Conservation (phyloP, 2,797 vertebrate genomes). For the Buceros bicornis region DNA sequence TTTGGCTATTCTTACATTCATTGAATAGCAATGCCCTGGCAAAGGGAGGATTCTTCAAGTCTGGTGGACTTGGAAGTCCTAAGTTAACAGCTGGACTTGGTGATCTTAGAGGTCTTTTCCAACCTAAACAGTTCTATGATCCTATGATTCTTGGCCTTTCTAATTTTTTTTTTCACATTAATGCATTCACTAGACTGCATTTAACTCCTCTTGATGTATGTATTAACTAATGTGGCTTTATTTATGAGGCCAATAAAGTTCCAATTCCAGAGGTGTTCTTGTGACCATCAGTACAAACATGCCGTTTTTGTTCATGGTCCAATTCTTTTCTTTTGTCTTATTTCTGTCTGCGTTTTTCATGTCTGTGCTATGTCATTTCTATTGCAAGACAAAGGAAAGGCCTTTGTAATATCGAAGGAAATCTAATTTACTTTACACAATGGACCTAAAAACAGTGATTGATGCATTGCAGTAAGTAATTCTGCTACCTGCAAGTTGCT, state of each 20-base stretch:
- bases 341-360: background rate
- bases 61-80: background rate
- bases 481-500: slow-evolving; percentile 21
- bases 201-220: background rate
- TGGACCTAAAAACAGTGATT: slow-evolving; percentile 46
- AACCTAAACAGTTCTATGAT: background rate
- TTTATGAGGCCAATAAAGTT: background rate
- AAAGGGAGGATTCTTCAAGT: background rate
- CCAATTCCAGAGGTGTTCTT: background rate
- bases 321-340: slow-evolving; percentile 6
- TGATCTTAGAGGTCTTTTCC: background rate
- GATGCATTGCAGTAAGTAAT: slow-evolving; percentile 69
- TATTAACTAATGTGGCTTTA: background rate
- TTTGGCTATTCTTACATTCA: background rate
- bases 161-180: background rate
- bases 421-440: slow-evolving; percentile 64
- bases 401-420: slow-evolving; percentile 32
- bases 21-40: background rate
- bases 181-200: background rate
- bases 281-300: background rate
- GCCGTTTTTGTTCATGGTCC: background rate
- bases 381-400: slow-evolving; percentile 48
- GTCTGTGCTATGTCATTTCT: slow-evolving; percentile 24
- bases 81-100: background rate
- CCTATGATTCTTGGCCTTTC: background rate